Base-by-base conservation (phyloP, 2,113 vertebrate species). In the Vicugna pacos region DNA sequence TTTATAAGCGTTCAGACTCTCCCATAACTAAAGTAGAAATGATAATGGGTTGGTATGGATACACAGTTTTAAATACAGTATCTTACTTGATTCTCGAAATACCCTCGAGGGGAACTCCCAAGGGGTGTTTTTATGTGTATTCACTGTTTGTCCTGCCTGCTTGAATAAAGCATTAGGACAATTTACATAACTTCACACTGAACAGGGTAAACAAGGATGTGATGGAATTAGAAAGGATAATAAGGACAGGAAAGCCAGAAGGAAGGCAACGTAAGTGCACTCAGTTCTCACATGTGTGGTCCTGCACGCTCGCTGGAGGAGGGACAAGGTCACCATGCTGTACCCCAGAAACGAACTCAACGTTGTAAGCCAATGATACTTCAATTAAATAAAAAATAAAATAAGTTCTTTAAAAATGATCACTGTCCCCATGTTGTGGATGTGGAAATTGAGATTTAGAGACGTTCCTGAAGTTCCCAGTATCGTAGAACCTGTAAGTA, bases 1-100 rank as follows among this genome's bases (percentile, higher is more conserved):
- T 96, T 75, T 97, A 54, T 77, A 89, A 89, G 46, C 82, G 13
- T 19, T 94, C 77, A 93, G 85, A 60, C 42, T 91, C 46, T 32
- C 69, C 67, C 48, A 7, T 62, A 81, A 82, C 69, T 83, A 60
- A 91, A 89, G 52, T 42, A 17, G 52, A 81, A 92, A 52, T 79
- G n/a, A 62, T 85, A 69, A 69, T 82, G 38, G 32, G 20, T 89
- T 72, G 16, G n/a, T 58, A 13, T 79, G 83, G 38, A 56, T 48
- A 5, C 38, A 22, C 64, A 60, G 28, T 89, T 91, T 94, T 69
- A 75, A 96, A 83, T 80, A 81, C 5, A 73, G 46, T 24, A n/a
- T 93, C 52, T 93, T 64, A 32, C 10, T 91, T 79, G 50, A 62
- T 76, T 91, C 62, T 82, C 32, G 75, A 80, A 87, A 93, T 93